Base-by-base conservation (phyloP, 1,140 invertebrate species). In the Bradysia coprophila region DNA sequence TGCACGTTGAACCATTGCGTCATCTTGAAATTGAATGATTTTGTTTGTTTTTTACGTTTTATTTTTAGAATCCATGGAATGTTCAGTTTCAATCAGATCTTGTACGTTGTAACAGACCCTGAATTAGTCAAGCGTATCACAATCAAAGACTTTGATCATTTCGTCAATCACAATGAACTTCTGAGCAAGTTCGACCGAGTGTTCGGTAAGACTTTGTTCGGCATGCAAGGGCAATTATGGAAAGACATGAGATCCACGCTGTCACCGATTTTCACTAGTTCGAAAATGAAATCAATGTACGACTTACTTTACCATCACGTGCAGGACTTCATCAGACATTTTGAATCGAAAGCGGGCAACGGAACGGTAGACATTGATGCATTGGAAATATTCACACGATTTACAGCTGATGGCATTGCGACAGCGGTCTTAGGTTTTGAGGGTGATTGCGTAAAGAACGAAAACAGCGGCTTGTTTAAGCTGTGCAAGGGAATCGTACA, bases 71-170 rank as follows among this genome's bases (percentile, higher is more conserved):
- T 72, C 43, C 51, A 62, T 0, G 71, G 65, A 3, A 54, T 64
- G 16, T 72, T 59, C 36, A 65, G 73, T 38, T 63, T 75, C 16
- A 22, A 54, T 0, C 60, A 52, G 2, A 72, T 73, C 0, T 45
- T 60, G 2, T 46, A 76, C 3, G 42, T 77, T 10, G 44, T 79
- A 0, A 63, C 65, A 23, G 75, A 78, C 52, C 66, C 67, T 1
- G 71, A 78, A 19, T 21, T 75, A 4, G 68, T 78, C 4, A 75
- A 69, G 46, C 55, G 59, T 31, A 49, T 73, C 3, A 45, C 65
- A 3, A 54, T 72, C 0, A 66, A 64, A 39, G 67, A 71, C 34
- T 72, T 71, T 43, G 54, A 67, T 16, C 45, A 59, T 40, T 72
- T 72, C 39, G 48, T 13, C 13, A 28, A 28, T 28, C 24, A 28